Evolutionary conservation across 2,888 invertebrate species (phyloP), one percentile per base, ranked within the genome.

Genomic region (Drosophila kambysellisi): DNA sequence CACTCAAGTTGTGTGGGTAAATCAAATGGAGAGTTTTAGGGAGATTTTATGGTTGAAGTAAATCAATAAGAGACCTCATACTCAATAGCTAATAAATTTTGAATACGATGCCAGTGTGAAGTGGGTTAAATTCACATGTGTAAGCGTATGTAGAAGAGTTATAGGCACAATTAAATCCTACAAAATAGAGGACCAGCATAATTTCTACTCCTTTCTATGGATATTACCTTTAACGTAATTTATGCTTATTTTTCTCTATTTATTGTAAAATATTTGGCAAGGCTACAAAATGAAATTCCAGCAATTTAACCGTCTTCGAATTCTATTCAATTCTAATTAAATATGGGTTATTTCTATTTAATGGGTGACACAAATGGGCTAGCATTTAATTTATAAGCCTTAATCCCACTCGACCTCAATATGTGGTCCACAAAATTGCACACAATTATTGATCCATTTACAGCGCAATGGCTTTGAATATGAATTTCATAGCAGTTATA

Each of bases 1-100:
- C 70, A 43, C 72, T 54, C 20, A 59, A 35, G 11, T 25, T 39
- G 35, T 39, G 35, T 9, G 58, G 41, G 51, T 60, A 66, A 73
- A 72, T 51, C 60, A 62, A 57, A 48, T 61, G 30, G 11, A 57
- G 52, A 74, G 39, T 12, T 43, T 30, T 35, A 60, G 50, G 52
- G 58, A 25, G 61, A 74, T 74, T 73, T 73, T 32, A 54, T 67
- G 56, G 56, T 64, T 41, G 57, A 75, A 51, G 52, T 61, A 61
- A 74, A 64, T 68, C 60, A 74, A 70, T 57, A 62, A 65, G 48
- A n/a, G 33, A 41, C 17, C 70, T 57, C 46, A 41, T 43, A 35
- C 41, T 57, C 59, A 46, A 70, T 54, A 30, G 67, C 63, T 53
- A 68, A 74, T 73, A 74, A 67, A 74, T 74, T 46, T 29, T 33